These are phyloP conservation scores for Pelochelys cantorii DNA, from an alignment of 2,797 vertebrate genomes.

Conservation along the genomic window DNA sequence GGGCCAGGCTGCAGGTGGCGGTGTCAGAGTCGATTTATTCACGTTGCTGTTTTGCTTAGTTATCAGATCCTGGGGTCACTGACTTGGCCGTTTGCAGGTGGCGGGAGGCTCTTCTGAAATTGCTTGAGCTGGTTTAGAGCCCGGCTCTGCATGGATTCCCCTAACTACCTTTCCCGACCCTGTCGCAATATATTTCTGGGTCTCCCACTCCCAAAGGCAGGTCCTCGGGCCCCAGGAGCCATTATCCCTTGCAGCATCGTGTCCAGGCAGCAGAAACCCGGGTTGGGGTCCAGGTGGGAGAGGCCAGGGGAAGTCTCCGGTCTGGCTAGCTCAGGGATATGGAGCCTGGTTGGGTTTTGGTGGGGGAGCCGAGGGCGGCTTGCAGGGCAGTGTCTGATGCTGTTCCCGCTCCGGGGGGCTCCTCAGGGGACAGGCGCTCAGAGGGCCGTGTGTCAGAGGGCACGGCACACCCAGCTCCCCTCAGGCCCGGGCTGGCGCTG, in stretches of 20 bases:
- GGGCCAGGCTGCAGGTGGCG: conserved; percentile 51
- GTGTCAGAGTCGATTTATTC: conserved; percentile 69
- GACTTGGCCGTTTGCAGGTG: conserved; percentile 75
- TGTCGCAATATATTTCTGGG: conserved; percentile 35
- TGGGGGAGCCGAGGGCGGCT: not conserved
- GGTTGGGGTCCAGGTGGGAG: conserved; percentile 47
- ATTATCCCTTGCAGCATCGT: conserved; percentile 70
- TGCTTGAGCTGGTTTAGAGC: conserved; percentile 65
- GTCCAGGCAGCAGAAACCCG: conserved; percentile 63
- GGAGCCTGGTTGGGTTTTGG: not conserved
- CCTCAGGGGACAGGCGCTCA: no score
- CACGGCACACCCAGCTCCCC: no score
- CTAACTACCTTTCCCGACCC: conserved; percentile 72
- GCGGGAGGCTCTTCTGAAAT: conserved; percentile 72
- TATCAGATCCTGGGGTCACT: conserved; percentile 70
- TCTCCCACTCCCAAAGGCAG: conserved; percentile 65
- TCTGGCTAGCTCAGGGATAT: not conserved
- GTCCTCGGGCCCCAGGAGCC: conserved; percentile 65
- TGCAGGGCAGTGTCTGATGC: not conserved
- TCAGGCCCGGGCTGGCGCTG: not conserved
- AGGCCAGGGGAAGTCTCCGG: conserved; percentile 55
- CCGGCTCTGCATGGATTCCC: conserved; percentile 68
- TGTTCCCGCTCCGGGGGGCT: no score
- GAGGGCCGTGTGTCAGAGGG: no score
- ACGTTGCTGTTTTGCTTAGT: conserved; percentile 71